Conservation (phyloP, 2,888 invertebrate genomes). For the Bhutanitis thaidina region DNA sequence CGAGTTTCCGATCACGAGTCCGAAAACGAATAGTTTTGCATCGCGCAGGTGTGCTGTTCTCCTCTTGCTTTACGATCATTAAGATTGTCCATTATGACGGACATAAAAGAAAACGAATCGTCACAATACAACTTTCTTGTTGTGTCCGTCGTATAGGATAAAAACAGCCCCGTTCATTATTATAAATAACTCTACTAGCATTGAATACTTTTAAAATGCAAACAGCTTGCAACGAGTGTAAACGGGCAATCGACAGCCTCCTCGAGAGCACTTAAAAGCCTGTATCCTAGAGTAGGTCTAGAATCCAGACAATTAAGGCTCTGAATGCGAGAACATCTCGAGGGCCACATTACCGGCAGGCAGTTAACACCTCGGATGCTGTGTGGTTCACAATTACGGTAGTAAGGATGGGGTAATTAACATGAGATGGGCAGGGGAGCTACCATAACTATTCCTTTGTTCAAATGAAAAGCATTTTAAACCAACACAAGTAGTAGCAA, state of each 20-base stretch:
- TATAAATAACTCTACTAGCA: no score
- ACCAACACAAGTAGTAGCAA: no score
- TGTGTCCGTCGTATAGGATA: no score
- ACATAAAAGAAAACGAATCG: no score
- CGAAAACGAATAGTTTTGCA: no score
- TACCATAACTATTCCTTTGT: not conserved
- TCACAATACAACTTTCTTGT: no score
- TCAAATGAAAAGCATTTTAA: no score
- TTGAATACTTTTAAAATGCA: not conserved
- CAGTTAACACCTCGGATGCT: slow-evolving; percentile 16
- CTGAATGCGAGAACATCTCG: not conserved
- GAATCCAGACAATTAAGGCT: slow-evolving; percentile 9
- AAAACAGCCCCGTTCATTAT: no score
- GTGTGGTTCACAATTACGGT: slow-evolving; percentile 4
- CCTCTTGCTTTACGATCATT: no score
- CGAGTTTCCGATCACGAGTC: no score
- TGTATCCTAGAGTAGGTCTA: slow-evolving; percentile 6
- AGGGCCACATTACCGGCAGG: slow-evolving; percentile 11
- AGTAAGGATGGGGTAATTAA: slow-evolving; percentile 3
- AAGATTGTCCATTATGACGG: no score
- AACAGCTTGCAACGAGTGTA: not conserved
- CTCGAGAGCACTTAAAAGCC: not conserved
- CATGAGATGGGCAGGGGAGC: not conserved
- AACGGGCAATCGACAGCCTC: not conserved
- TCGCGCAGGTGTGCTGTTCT: no score